These are phyloP conservation scores for Chascanopsetta lugubris DNA, from an alignment of 2,113 vertebrate genomes.

Conservation along the genomic window DNA sequence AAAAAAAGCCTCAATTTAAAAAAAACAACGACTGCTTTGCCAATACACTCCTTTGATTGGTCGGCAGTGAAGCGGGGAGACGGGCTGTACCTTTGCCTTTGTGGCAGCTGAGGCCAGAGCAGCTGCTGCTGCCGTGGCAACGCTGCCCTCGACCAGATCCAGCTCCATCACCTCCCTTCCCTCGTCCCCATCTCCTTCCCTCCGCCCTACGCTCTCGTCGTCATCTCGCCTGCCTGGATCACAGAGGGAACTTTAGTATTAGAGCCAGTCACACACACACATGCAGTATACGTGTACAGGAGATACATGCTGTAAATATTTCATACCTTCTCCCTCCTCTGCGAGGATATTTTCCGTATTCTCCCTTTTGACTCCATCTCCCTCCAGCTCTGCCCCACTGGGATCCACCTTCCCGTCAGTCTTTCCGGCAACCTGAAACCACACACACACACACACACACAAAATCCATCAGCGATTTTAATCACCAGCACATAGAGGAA, in stretches of 20 bases:
- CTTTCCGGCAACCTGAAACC: constrained; percentile 78
- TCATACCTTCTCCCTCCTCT: constrained; percentile 58
- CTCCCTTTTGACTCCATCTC: constrained; percentile 76
- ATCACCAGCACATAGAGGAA: not conserved
- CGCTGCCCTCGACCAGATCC: constrained; percentile 91
- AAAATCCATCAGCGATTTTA: constrained; percentile 2
- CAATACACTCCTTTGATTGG: not conserved
- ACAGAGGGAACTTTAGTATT: not conserved
- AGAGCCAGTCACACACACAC: not conserved
- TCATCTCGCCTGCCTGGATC: constrained; percentile 83
- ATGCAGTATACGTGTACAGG: not conserved
- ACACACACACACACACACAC: constrained; percentile 1
- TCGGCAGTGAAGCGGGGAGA: not conserved
- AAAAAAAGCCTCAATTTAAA: not conserved
- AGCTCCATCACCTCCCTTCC: constrained; percentile 86
- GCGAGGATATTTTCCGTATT: constrained; percentile 58
- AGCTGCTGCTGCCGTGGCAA: constrained; percentile 92
- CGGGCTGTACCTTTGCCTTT: constrained; percentile 92
- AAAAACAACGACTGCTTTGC: constrained; percentile 12
- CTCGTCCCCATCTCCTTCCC: constrained; percentile 84
- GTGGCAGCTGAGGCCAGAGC: constrained; percentile 95
- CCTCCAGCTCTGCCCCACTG: constrained; percentile 74
- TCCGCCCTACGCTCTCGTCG: constrained; percentile 82
- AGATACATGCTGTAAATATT: not conserved
- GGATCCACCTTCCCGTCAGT: constrained; percentile 77